phyloP scores from a whole-genome alignment of 1,140 invertebrate genomes.

The Rhagoletis zephyria region DNA sequence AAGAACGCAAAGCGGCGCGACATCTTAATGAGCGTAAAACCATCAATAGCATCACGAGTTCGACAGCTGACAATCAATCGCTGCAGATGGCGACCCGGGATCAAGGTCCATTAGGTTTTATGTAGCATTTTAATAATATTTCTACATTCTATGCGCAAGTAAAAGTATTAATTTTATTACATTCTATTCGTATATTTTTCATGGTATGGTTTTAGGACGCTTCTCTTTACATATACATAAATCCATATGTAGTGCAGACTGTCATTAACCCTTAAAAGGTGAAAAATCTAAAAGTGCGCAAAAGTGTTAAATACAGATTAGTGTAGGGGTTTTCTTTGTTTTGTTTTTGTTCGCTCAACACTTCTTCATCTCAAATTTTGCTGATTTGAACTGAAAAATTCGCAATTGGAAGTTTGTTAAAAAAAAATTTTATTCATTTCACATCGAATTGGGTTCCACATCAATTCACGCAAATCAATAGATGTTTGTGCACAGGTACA shows the following conservation, averaged over 20 bases:
- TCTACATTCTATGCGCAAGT: background rate
- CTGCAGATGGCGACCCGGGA: background rate
- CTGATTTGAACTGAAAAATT: background rate
- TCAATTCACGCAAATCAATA: background rate
- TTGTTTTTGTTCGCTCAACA: too few relatives aligned
- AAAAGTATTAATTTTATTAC: too few relatives aligned
- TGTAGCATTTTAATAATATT: background rate
- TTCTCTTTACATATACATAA: too few relatives aligned
- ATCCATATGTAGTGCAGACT: too few relatives aligned
- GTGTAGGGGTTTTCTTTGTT: too few relatives aligned
- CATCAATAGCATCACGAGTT: background rate
- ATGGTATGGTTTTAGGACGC: too few relatives aligned
- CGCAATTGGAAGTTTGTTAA: background rate
- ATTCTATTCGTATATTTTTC: too few relatives aligned
- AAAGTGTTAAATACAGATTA: too few relatives aligned
- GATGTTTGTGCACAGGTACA: background rate
- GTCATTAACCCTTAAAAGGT: background rate
- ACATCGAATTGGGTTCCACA: background rate
- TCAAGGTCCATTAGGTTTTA: constrained; percentile 1
- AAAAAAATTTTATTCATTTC: background rate
- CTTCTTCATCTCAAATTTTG: background rate
- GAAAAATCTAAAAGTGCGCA: background rate
- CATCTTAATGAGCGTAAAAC: constrained; percentile 28
- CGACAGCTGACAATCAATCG: constrained; percentile 1
- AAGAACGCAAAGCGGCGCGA: background rate